Percentiles rank a stretch among this genome's conserved stretches.
Evolutionary conservation across 2,797 vertebrate species (phyloP).

Genomic region (Morus bassanus): DNA sequence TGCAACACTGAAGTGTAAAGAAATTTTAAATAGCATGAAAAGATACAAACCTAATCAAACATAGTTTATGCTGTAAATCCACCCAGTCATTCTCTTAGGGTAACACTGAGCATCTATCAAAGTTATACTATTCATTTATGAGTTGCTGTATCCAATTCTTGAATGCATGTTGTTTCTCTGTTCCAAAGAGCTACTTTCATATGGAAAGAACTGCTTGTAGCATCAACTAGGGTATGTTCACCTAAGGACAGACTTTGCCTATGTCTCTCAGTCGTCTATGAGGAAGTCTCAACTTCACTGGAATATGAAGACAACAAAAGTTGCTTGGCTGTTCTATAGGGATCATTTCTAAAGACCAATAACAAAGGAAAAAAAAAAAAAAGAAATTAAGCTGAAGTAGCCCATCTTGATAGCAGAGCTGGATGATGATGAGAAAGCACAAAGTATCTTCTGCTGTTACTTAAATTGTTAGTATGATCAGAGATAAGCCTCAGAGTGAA

Average conservation of each 20-base stretch:
- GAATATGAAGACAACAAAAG: not conserved
- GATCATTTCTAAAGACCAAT: not conserved
- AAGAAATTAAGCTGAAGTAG: not conserved
- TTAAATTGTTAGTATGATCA: not conserved
- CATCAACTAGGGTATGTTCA: not conserved
- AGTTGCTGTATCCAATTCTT: not conserved
- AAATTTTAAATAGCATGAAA: not conserved
- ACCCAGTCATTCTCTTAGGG: not conserved
- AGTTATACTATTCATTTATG: not conserved
- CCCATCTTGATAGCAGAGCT: not conserved
- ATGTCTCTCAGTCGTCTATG: not conserved
- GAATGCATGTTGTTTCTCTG: not conserved
- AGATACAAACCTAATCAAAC: not conserved
- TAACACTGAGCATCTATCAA: not conserved
- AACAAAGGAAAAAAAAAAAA: not conserved
- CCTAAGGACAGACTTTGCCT: not conserved
- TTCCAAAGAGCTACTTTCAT: not conserved
- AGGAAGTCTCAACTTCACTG: not conserved
- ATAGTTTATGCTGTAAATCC: not conserved
- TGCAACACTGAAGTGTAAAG: not conserved
- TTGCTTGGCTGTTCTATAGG: not conserved
- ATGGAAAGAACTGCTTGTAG: not conserved
- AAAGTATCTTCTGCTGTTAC: not conserved
- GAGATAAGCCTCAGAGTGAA: not conserved
- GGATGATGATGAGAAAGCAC: not conserved